phyloP scores from a whole-genome alignment of 2,888 invertebrate genomes.

The Clistopyga incitator region DNA sequence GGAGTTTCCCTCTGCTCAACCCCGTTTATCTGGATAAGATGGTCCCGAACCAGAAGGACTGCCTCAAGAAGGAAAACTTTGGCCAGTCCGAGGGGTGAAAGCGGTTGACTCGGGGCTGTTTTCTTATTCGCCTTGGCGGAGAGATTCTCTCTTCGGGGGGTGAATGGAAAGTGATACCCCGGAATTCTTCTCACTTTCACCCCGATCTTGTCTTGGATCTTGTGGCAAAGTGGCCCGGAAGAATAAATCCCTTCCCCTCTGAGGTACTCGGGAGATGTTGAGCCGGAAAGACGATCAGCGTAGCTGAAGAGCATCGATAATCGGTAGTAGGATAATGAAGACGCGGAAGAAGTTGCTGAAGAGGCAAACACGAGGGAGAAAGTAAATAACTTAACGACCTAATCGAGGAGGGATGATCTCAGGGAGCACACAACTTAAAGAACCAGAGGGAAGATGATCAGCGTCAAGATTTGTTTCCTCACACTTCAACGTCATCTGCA shows the following conservation, averaged over 20 bases:
- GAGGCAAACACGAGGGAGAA: constrained; percentile 43
- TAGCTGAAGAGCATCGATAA: constrained; percentile 62
- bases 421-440: constrained; percentile 64
- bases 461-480: constrained; percentile 21
- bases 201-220: constrained; percentile 16
- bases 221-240: constrained; percentile 50
- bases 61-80: constrained; percentile 43
- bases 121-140: constrained; percentile 25
- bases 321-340: constrained; percentile 24
- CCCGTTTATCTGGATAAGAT: constrained; percentile 47
- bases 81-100: constrained; percentile 24
- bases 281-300: constrained; percentile 60
- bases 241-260: constrained; percentile 28
- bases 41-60: constrained; percentile 1
- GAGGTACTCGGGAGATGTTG: constrained; percentile 1
- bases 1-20: constrained; percentile 69
- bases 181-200: background rate
- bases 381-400: constrained; percentile 22
- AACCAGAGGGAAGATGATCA: constrained; percentile 33
- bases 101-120: constrained; percentile 23
- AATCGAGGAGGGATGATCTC: constrained; percentile 72
- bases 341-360: constrained; percentile 53
- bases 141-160: constrained; percentile 20
- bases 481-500: constrained; percentile 73
- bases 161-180: constrained; percentile 9